Conservation (phyloP, 2,113 vertebrate species). For the Tretioscincus oriximinensis region DNA sequence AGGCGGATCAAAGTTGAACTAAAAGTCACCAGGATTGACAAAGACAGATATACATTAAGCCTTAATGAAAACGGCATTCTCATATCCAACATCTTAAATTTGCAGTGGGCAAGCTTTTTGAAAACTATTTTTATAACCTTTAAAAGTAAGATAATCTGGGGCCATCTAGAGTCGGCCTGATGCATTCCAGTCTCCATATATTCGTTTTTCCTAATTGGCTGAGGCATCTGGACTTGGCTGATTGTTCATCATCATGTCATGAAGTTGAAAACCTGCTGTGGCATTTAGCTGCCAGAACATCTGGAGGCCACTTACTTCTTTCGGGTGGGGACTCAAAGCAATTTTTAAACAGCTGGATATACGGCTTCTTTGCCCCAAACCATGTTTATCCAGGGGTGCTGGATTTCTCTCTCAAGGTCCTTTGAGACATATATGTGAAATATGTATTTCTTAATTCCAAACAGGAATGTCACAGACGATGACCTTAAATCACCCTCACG, state of each 20-base stretch:
- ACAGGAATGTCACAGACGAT: background rate
- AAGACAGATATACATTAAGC: slow-evolving; percentile 31
- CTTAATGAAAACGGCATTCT: slow-evolving; percentile 54
- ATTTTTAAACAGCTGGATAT: slow-evolving; percentile 51
- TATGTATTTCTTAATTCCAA: background rate
- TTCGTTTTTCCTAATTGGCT: slow-evolving; percentile 24
- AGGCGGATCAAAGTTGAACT: no score
- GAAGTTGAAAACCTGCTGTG: slow-evolving; percentile 14
- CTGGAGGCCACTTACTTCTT: slow-evolving; percentile 58
- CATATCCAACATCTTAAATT: slow-evolving; percentile 12
- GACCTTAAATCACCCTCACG: slow-evolving; percentile 18
- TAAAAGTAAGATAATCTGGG: slow-evolving; percentile 5
- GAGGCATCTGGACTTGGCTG: slow-evolving; percentile 59
- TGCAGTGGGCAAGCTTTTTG: slow-evolving; percentile 11
- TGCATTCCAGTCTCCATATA: slow-evolving; percentile 46
- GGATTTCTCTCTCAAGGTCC: slow-evolving; percentile 42
- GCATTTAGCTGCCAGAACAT: slow-evolving; percentile 67
- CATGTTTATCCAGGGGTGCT: slow-evolving; percentile 40
- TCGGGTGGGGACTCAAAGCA: slow-evolving; percentile 45
- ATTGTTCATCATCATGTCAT: slow-evolving; percentile 49
- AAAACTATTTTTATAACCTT: slow-evolving; percentile 12
- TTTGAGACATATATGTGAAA: background rate
- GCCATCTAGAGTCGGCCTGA: slow-evolving; percentile 45
- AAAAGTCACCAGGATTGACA: no score
- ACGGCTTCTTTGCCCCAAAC: slow-evolving; percentile 34